phyloP scores from a whole-genome alignment of 2,888 invertebrate genomes.

The Drymonia ruficornis region DNA sequence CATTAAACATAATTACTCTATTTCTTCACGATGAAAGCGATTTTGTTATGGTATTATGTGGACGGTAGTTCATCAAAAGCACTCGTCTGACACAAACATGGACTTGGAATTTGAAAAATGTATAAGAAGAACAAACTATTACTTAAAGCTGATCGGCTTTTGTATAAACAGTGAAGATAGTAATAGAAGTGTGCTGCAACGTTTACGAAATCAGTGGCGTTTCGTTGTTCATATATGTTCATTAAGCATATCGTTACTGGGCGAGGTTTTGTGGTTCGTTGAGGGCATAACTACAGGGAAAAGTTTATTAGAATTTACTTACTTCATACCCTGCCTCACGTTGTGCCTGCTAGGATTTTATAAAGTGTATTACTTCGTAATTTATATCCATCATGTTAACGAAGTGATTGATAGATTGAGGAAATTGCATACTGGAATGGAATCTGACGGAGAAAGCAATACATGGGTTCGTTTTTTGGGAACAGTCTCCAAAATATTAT shows the following conservation, averaged over 20 bases:
- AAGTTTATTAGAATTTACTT: conserved; percentile 45
- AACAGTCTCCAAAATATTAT: conserved; percentile 29
- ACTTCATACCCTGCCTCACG: conserved; percentile 46
- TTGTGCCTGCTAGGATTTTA: conserved; percentile 43
- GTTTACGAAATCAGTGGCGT: conserved; percentile 36
- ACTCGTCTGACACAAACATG: conserved; percentile 19
- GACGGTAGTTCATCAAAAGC: background rate
- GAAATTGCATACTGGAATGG: conserved; percentile 21
- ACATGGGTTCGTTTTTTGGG: conserved; percentile 34
- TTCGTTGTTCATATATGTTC: conserved; percentile 33
- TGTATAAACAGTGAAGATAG: conserved; percentile 36
- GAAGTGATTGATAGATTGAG: conserved; percentile 41
- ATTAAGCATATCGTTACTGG: conserved; percentile 28
- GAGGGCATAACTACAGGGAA: conserved; percentile 24
- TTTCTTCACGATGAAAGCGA: background rate
- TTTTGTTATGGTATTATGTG: background rate
- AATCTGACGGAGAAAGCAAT: conserved; percentile 11
- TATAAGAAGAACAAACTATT: conserved; percentile 35
- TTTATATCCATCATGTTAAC: conserved; percentile 35
- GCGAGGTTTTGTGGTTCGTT: conserved; percentile 40
- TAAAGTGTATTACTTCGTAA: conserved; percentile 47
- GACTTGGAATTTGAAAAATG: conserved; percentile 36
- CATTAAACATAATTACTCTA: background rate
- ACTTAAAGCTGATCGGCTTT: conserved; percentile 38
- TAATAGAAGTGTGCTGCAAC: conserved; percentile 28